Conservation (phyloP, 1,140 invertebrate species). For the Aphidius gifuensis region DNA sequence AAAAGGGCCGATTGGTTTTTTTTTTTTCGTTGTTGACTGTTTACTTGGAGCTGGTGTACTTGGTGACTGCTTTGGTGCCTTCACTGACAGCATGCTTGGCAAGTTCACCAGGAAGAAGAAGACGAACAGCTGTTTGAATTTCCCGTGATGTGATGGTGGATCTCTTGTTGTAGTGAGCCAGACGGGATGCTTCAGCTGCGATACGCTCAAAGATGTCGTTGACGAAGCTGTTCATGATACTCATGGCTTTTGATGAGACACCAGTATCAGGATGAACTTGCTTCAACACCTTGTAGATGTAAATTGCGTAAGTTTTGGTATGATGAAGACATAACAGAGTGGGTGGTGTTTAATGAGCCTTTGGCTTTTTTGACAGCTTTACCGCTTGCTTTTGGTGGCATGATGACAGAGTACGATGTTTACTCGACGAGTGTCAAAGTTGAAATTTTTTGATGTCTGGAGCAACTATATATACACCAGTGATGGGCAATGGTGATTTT, state of each 20-base stretch:
- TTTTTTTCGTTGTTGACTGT: not conserved
- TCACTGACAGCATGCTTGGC: conserved; percentile 4
- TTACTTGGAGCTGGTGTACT: conserved; percentile 4
- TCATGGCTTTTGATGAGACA: not conserved
- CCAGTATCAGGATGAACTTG: conserved; percentile 1
- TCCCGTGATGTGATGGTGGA: not conserved
- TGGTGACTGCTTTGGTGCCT: conserved; percentile 2
- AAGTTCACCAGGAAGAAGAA: conserved; percentile 3
- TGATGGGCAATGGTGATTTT: no score
- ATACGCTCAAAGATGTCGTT: conserved; percentile 4
- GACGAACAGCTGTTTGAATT: conserved; percentile 6
- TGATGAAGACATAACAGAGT: no score
- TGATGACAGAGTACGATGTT: not conserved
- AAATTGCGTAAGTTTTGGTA: conserved; percentile 1
- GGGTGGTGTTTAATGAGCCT: no score
- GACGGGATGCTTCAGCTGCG: not conserved
- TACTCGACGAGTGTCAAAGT: not conserved
- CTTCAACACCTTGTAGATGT: conserved; percentile 4
- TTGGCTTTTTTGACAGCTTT: conserved; percentile 3
- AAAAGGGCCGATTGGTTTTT: conserved; percentile 1
- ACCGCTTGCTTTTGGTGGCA: conserved; percentile 1
- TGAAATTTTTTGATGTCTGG: not conserved
- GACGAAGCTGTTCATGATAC: conserved; percentile 2
- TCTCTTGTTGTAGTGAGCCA: conserved; percentile 4
- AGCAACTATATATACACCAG: no score